Evolutionary conservation across 2,888 invertebrate species (phyloP).

Genomic region (Erebia ligea): DNA sequence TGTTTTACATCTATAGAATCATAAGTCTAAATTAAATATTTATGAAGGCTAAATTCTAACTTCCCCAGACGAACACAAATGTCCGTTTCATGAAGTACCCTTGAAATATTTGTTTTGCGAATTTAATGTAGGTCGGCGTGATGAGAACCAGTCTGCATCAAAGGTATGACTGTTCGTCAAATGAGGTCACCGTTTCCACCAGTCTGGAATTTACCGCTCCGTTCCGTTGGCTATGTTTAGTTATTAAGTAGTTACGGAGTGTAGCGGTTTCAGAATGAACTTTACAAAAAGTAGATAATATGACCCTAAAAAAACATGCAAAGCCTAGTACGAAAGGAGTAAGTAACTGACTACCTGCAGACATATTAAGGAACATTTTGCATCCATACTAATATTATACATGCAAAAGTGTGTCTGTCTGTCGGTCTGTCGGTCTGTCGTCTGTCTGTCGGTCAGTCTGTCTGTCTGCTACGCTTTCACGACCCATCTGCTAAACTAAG

Average conservation of each 20-base stretch:
- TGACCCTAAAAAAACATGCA: not conserved
- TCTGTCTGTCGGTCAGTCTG: too few relatives aligned
- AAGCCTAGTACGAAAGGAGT: too few relatives aligned
- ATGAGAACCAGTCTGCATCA: constrained; percentile 33
- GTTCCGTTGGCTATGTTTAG: constrained; percentile 5
- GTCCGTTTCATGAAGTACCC: constrained; percentile 8
- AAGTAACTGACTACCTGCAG: too few relatives aligned
- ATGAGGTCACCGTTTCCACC: constrained; percentile 34
- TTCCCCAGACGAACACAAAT: not conserved
- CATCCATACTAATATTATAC: too few relatives aligned
- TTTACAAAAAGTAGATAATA: not conserved
- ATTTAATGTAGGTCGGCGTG: constrained; percentile 36
- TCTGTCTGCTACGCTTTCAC: too few relatives aligned
- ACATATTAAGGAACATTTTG: not conserved
- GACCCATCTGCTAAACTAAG: too few relatives aligned
- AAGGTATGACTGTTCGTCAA: constrained; percentile 30
- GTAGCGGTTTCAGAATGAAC: not conserved
- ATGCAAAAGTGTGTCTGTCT: too few relatives aligned
- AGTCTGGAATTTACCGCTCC: constrained; percentile 19
- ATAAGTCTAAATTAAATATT: too few relatives aligned
- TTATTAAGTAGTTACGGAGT: not conserved
- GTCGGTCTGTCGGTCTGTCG: too few relatives aligned
- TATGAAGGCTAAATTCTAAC: not conserved
- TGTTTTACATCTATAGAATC: too few relatives aligned
- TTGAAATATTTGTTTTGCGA: constrained; percentile 21